Conservation (phyloP, 2,797 vertebrate genomes). For the Nothura maculosa region DNA sequence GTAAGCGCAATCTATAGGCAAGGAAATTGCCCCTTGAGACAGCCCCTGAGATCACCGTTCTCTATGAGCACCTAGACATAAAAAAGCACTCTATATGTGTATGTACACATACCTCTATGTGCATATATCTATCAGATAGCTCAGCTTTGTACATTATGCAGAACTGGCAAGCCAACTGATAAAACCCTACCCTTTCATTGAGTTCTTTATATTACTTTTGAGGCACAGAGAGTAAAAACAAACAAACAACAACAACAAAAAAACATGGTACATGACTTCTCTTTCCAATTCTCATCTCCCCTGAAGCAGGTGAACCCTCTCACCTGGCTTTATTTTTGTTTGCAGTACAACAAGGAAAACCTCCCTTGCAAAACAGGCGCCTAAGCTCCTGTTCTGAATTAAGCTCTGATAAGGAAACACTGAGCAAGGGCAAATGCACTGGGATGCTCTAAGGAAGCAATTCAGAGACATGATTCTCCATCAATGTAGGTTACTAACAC, state of each 20-base stretch:
- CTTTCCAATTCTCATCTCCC: neutral
- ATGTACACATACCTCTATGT: accelerated
- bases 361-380: neutral
- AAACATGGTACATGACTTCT: neutral
- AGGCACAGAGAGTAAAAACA: neutral
- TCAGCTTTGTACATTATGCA: neutral
- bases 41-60: accelerated
- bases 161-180: neutral
- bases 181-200: neutral
- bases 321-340: neutral
- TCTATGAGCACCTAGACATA: neutral
- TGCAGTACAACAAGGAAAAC: neutral
- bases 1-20: neutral
- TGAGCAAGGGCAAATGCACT: neutral
- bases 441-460: slow-evolving; percentile 12
- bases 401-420: neutral
- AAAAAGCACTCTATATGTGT: accelerated
- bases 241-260: no score
- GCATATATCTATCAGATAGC: neutral
- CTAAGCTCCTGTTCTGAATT: neutral
- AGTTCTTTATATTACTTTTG: neutral
- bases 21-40: neutral
- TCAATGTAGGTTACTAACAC: slow-evolving; percentile 13
- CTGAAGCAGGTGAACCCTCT: neutral
- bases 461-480: slow-evolving; percentile 11